Conservation (phyloP, 2,888 invertebrate species). For the Xanthia icteritia region DNA sequence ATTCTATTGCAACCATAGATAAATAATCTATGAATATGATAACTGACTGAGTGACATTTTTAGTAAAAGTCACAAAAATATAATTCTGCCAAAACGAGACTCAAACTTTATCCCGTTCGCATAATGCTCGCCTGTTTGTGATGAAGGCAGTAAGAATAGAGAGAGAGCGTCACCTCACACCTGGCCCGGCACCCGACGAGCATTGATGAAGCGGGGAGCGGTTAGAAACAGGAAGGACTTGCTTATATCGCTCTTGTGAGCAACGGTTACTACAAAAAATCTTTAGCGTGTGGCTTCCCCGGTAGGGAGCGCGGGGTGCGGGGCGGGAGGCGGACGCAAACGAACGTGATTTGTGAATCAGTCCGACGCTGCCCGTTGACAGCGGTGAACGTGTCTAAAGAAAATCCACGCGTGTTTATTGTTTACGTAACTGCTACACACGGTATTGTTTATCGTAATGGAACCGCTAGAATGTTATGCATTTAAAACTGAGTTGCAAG, state of each 20-base stretch:
- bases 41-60: too few species aligned
- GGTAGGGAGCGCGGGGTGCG: background rate
- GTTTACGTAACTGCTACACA: conserved; percentile 16
- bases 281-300: background rate
- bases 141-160: background rate
- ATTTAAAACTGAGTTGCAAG: conserved; percentile 12
- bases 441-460: conserved; percentile 31
- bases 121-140: background rate
- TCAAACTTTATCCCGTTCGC: background rate
- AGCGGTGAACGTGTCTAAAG: background rate
- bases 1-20: too few species aligned
- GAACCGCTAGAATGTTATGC: background rate
- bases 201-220: background rate
- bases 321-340: background rate
- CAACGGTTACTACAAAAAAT: conserved; percentile 1
- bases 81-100: background rate
- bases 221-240: background rate
- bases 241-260: background rate
- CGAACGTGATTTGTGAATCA: background rate
- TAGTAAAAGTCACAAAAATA: background rate
- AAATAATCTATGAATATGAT: too few species aligned
- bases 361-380: conserved; percentile 10
- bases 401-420: background rate
- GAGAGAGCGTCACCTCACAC: background rate
- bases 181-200: background rate